Percentiles rank a stretch among this genome's conserved stretches.
Evolutionary conservation across 2,113 vertebrate species (phyloP).

Genomic region (Erythrolamprus reginae): DNA sequence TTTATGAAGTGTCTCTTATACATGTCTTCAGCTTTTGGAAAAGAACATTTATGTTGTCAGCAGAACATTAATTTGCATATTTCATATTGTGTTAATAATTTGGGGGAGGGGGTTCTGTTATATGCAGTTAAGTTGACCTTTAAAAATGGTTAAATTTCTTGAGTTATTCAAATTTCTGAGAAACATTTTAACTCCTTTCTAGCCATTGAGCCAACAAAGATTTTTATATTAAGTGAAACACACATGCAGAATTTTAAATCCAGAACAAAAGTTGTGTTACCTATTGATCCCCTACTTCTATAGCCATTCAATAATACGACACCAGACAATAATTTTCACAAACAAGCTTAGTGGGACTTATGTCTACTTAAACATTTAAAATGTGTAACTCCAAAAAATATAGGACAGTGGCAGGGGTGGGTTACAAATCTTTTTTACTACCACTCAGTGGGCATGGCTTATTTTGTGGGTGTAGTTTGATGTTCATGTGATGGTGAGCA

Average conservation of each 20-base stretch:
- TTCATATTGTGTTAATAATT: conserved; percentile 3
- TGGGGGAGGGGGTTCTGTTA: neutral
- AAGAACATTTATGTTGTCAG: neutral
- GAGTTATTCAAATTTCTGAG: neutral
- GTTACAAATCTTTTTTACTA: too few species aligned
- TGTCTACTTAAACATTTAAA: neutral
- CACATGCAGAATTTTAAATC: neutral
- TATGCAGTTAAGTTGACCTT: conserved; percentile 5
- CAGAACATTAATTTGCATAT: neutral
- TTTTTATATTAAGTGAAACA: neutral
- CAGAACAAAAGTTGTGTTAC: neutral
- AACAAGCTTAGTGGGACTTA: neutral
- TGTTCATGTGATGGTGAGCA: too few species aligned
- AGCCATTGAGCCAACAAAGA: neutral
- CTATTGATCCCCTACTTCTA: too few species aligned
- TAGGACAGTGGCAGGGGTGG: too few species aligned
- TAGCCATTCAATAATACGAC: neutral
- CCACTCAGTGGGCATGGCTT: too few species aligned
- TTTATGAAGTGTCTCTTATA: neutral
- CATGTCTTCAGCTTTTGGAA: neutral
- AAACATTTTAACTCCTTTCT: neutral
- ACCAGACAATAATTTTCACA: neutral
- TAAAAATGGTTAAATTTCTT: neutral
- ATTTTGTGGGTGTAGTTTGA: too few species aligned
- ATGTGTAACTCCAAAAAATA: neutral